These are phyloP conservation scores for Gymnogyps californianus DNA, from an alignment of 2,113 vertebrate genomes.

Conservation along the genomic window DNA sequence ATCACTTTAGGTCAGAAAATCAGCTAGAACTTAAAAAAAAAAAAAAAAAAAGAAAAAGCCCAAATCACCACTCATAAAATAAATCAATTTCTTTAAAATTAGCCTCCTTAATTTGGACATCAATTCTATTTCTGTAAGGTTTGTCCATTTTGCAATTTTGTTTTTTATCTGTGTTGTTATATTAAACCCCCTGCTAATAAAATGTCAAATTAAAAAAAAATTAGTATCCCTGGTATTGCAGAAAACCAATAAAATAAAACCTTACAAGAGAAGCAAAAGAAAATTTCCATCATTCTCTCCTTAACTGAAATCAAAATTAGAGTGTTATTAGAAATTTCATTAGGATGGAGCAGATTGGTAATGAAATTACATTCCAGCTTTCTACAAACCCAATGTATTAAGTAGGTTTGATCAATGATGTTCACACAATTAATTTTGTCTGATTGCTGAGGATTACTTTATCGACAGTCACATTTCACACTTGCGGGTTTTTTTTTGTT, in stretches of 20 bases:
- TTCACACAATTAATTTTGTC: slow-evolving; percentile 80
- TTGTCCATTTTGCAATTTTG: slow-evolving; percentile 29
- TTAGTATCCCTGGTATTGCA: neutral
- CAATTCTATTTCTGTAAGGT: slow-evolving; percentile 15
- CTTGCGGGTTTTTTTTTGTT: slow-evolving; percentile 53
- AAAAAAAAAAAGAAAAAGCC: neutral
- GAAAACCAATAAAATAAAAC: slow-evolving; percentile 55
- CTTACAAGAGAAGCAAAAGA: slow-evolving; percentile 62
- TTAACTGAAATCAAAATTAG: slow-evolving; percentile 78
- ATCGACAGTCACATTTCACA: slow-evolving; percentile 75
- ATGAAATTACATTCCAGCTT: slow-evolving; percentile 81
- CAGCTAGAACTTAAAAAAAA: neutral
- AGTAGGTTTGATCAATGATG: slow-evolving; percentile 78
- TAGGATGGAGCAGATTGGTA: slow-evolving; percentile 78
- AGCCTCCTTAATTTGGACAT: slow-evolving; percentile 2
- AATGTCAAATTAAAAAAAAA: slow-evolving; percentile 62
- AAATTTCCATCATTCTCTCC: slow-evolving; percentile 59
- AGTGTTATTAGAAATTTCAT: slow-evolving; percentile 79
- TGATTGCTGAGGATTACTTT: slow-evolving; percentile 73
- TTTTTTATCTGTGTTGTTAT: slow-evolving; percentile 47
- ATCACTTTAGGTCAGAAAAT: neutral
- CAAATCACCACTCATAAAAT: neutral
- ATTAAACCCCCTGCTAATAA: slow-evolving; percentile 50
- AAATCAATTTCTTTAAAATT: slow-evolving; percentile 30
- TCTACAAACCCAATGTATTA: slow-evolving; percentile 71